Base-by-base conservation (phyloP, 2,888 invertebrate genomes). In the Sesamia inferens region DNA sequence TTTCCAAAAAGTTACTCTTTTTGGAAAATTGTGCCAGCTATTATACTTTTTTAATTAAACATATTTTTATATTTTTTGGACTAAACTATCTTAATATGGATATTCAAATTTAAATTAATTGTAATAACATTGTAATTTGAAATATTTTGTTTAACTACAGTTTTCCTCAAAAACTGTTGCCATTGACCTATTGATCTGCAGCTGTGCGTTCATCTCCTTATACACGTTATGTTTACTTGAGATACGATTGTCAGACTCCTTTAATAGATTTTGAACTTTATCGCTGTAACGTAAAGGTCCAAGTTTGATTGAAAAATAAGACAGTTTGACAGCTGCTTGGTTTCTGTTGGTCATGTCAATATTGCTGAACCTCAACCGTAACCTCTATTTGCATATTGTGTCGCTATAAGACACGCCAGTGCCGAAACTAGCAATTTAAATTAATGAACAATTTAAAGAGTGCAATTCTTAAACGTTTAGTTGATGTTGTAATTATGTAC, bases 101-200 rank as follows among this genome's bases (percentile, higher is more conserved):
- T 31, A 31, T 31, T 31, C 31, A 31, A 31, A 31, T 31, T 31
- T 31, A 31, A 2, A 31, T 31, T 31, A 31, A 31, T 31, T 2
- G 31, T 31, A 31, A 31, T 44, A 44, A 19, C 0, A 63, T 22
- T 24, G 13, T 47, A 47, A 48, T 47, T 47, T 1, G 7, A 19
- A 64, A 47, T 24, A 13, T 24, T 39, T 22, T 65, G 14, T 13
- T 4, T 48, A 31, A 48, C 5, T 31, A 47, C 19, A 44, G n/a
- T 47, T 39, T 39, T 39, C 39, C 39, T 39, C 39, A 31, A 39
- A 6, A 39, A 76, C n/a, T 61, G 42, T 62, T 57, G 71, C 59
- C 42, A 62, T 71, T 76, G 75, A 79, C 72, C 79, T 76, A 69
- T 78, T 71, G 54, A 31, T 55, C 13, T 48, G 22, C 42, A 31